Evolutionary conservation across 2,888 invertebrate species (phyloP).

Genomic region (Noctua comes): DNA sequence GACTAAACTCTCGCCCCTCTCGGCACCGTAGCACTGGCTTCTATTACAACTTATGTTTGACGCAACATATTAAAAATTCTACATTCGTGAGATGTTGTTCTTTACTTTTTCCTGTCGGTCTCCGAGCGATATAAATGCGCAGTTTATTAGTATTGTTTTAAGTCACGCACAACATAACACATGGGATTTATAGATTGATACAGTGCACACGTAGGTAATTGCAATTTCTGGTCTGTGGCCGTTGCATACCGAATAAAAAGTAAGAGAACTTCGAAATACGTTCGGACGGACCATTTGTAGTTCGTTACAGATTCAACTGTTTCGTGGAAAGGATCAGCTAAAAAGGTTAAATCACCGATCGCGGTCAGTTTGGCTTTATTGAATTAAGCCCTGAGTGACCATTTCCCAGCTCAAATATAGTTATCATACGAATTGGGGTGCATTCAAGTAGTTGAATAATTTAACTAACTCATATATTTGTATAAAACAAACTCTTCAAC

Average conservation of each 20-base stretch:
- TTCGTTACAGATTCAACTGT: background rate
- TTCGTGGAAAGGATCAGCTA: background rate
- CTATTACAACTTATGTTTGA: constrained; percentile 6
- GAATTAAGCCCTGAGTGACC: constrained; percentile 74
- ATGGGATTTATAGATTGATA: constrained; percentile 49
- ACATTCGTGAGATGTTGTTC: constrained; percentile 21
- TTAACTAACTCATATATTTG: background rate
- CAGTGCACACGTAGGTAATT: constrained; percentile 28
- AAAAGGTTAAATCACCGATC: constrained; percentile 41
- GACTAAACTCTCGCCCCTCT: constrained; percentile 5
- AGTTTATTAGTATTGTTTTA: constrained; percentile 60
- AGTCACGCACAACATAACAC: constrained; percentile 48
- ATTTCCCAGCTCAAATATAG: constrained; percentile 68
- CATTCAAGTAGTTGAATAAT: constrained; percentile 1
- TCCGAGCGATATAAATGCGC: constrained; percentile 18
- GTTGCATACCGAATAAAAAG: background rate
- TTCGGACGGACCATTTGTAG: background rate
- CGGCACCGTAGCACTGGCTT: background rate
- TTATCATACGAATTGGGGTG: constrained; percentile 19
- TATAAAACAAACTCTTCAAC: background rate
- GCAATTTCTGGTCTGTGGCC: constrained; percentile 7
- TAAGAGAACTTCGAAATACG: background rate
- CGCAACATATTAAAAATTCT: constrained; percentile 17
- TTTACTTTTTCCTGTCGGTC: constrained; percentile 13
- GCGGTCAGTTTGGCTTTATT: constrained; percentile 65